Base-by-base conservation (phyloP, 1,140 invertebrate species). In the roundworm (Caenorhabditis elegans) region DNA sequence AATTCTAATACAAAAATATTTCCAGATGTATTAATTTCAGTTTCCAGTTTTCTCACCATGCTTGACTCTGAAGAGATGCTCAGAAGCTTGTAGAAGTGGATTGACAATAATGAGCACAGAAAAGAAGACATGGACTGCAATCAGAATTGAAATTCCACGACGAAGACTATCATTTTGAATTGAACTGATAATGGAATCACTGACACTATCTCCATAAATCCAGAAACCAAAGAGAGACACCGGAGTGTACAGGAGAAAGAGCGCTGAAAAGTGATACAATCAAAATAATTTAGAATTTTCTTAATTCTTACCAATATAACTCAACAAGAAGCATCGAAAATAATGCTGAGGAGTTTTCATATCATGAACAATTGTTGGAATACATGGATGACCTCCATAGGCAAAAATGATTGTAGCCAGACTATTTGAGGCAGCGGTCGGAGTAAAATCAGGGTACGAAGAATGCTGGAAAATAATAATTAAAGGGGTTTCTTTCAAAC, bases 341-440 rank as follows among this genome's bases (percentile, higher is more conserved):
- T 31, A 78, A 22, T 78, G 46, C 34, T 78, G 43, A 13, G 87
- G 89, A 17, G 87, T 79, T 36, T 85, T 89, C 90, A 90, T 91
- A 80, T 91, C 90, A 26, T 86, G 83, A 76, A 90, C 89, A 65
- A 91, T 89, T 15, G 90, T 91, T 17, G 90, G 90, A 76, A 91
- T 90, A 31, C 86, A 86, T 5, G 90, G 86, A 76, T 90, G 88
- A 10, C 90, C 90, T 13, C 89, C 88, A 53, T 89, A 90, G n/a
- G 89, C 88, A 76, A 90, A 91, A 76, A 31, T 83, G 53, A 89
- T 87, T 1, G 89, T 90, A 0, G 90, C 90, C 60, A 90, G 88
- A 10, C 88, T 86, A 11, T 85, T 80, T 17, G 84, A 86, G 75
- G 89, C 89, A 39, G 85, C 78, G 15, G 80, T 80, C 47, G 86